phyloP scores from a whole-genome alignment of 2,888 invertebrate species.

The Drosophila neotestacea region DNA sequence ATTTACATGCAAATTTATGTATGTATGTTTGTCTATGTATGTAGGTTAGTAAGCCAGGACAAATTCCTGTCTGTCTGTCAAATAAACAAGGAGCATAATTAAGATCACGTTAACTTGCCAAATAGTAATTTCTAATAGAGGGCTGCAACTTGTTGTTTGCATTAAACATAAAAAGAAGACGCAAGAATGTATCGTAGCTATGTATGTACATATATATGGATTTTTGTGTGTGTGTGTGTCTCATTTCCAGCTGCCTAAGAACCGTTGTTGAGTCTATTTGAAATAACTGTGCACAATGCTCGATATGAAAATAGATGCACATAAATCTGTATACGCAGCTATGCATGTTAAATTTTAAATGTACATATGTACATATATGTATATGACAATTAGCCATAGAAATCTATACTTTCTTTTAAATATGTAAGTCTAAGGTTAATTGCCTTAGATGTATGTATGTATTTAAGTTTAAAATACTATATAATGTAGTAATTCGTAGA shows the following conservation, averaged over 20 bases:
- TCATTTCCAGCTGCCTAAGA: constrained; percentile 61
- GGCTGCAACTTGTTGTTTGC: neutral
- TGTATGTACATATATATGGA: neutral
- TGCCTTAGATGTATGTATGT: too few relatives aligned
- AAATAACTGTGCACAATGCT: constrained; percentile 47
- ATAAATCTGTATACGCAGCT: neutral
- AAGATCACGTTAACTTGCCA: constrained; percentile 18
- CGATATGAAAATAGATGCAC: constrained; percentile 12
- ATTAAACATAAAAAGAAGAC: neutral
- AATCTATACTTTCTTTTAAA: too few relatives aligned
- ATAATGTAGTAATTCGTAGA: too few relatives aligned
- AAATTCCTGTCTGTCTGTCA: neutral
- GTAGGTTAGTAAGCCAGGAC: neutral
- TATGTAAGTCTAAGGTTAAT: too few relatives aligned
- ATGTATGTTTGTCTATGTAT: neutral
- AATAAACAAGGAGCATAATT: constrained; percentile 12
- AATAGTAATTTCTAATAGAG: constrained; percentile 33
- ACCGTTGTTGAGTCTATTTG: constrained; percentile 64
- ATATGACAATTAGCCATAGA: too few relatives aligned
- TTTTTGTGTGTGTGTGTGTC: constrained; percentile 25
- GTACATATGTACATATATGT: too few relatives aligned
- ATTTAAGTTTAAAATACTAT: too few relatives aligned
- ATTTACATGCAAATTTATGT: neutral
- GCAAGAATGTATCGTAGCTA: constrained; percentile 30
- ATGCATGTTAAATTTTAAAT: too few relatives aligned